These are phyloP conservation scores for Caranx ignobilis DNA, from an alignment of 2,113 vertebrate genomes.

Conservation along the genomic window DNA sequence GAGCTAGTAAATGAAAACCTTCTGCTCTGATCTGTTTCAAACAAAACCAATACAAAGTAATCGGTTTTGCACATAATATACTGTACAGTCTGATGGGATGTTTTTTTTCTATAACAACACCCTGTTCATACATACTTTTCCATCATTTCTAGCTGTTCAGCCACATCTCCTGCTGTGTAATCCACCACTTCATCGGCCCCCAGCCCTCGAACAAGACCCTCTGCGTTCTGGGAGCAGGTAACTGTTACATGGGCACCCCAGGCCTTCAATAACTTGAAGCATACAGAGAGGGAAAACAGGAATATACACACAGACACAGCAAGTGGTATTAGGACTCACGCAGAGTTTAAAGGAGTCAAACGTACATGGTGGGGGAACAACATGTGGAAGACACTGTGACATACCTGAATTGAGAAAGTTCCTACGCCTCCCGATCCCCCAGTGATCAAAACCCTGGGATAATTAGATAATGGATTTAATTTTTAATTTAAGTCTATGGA, in stretches of 20 bases:
- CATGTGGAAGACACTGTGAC: neutral
- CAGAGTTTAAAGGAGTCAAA: conserved; percentile 9
- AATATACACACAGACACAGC: conserved; percentile 4
- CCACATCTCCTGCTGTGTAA: conserved; percentile 85
- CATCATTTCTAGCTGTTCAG: conserved; percentile 83
- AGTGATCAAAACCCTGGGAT: conserved; percentile 89
- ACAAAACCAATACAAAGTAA: neutral
- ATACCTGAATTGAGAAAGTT: conserved; percentile 93
- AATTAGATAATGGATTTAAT: conserved; percentile 23
- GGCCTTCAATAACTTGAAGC: conserved; percentile 89
- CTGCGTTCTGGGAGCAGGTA: conserved; percentile 91
- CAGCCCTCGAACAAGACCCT: conserved; percentile 87
- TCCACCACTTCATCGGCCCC: conserved; percentile 92
- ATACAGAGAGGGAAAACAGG: conserved; percentile 27
- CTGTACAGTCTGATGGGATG: neutral
- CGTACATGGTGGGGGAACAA: neutral
- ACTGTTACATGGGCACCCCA: conserved; percentile 93
- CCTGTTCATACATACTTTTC: conserved; percentile 83
- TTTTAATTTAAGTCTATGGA: neutral
- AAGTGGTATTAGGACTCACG: neutral
- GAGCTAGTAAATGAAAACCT: conserved; percentile 8
- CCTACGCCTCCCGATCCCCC: conserved; percentile 94
- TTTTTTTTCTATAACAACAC: neutral
- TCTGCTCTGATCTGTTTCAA: neutral
- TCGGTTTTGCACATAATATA: neutral